Base-by-base conservation (phyloP, 2,113 vertebrate genomes). In the Rhegmatorhina hoffmannsi region DNA sequence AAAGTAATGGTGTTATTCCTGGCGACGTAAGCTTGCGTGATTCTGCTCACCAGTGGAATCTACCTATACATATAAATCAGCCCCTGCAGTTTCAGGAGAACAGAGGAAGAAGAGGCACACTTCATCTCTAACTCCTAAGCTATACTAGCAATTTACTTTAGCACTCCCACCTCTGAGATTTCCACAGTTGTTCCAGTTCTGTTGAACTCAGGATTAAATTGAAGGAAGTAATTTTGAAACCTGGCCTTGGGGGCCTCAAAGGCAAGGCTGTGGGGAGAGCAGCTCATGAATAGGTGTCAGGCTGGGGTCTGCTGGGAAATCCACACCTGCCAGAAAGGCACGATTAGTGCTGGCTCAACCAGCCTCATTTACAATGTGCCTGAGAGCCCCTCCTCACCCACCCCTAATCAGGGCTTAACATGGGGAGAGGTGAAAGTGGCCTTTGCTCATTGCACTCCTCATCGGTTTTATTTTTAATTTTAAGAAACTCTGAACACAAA, bases 1-100 rank as follows among this genome's bases (percentile, higher is more conserved):
- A 87, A 94, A 85, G 74, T 95, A 92, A 91, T 33, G 19, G 53
- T 95, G 90, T 94, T 96, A 89, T 91, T 96, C 87, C 91, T 96
- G 92, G 90, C 7, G 0, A 60, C 1, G 8, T 31, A 60, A 81
- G 16, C 72, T 68, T 56, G 47, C 2, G 31, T 12, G 13, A 53
- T 88, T 90, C 80, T 60, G 49, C 88, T 95, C 36, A 44, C 19
- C 74, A 94, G 60, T 9, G 40, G 31, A 90, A 86, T 92, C 46
- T 90, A 55, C 56, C 79, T 67, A 40, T 52, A 90, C 52, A 24
- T 84, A 90, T 78, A 93, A 95, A 97, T 92, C 83, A 90, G 64
- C 31, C 33, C 69, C 72, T 3, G 49, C 52, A 74, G 73, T 72
- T 93, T 63, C 79, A 84, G 44, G 19, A 90, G 82, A 95, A 23